These are phyloP conservation scores for Anastatus disparis DNA, from an alignment of 1,140 invertebrate species.

Conservation along the genomic window DNA sequence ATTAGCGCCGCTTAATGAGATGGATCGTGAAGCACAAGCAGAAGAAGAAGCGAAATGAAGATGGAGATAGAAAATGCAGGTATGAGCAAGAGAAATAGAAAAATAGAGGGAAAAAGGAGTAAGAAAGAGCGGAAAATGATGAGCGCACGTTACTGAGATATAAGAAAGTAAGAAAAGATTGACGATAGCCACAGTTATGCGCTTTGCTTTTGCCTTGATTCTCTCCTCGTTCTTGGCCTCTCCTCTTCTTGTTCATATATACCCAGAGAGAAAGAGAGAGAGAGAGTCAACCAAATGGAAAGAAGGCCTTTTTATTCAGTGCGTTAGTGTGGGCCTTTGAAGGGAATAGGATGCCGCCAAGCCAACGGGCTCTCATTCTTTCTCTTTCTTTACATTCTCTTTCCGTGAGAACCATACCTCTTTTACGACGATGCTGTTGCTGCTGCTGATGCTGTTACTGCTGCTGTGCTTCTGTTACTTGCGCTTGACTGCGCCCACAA, in stretches of 20 bases:
- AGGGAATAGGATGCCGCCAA: too few species aligned
- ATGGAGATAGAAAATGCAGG: not conserved
- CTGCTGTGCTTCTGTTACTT: not conserved
- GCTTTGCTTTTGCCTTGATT: too few species aligned
- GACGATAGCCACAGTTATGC: not conserved
- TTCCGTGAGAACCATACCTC: too few species aligned
- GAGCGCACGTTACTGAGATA: too few species aligned
- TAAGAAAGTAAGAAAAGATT: not conserved
- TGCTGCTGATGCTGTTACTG: too few species aligned
- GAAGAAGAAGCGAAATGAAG: not conserved
- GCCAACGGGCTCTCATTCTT: not conserved
- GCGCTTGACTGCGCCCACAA: not conserved
- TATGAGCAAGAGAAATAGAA: not conserved
- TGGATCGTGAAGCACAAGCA: conserved; percentile 8
- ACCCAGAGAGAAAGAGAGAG: too few species aligned
- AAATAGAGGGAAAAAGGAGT: not conserved
- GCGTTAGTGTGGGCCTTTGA: not conserved
- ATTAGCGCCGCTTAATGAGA: conserved; percentile 37
- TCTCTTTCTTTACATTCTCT: not conserved
- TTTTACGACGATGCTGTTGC: too few species aligned
- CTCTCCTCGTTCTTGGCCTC: too few species aligned
- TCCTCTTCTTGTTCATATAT: too few species aligned
- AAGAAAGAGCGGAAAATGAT: not conserved
- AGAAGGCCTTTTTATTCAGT: not conserved
- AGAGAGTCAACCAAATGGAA: not conserved